phyloP scores from a whole-genome alignment of 2,113 vertebrate species.

The Chelonoidis abingdonii region DNA sequence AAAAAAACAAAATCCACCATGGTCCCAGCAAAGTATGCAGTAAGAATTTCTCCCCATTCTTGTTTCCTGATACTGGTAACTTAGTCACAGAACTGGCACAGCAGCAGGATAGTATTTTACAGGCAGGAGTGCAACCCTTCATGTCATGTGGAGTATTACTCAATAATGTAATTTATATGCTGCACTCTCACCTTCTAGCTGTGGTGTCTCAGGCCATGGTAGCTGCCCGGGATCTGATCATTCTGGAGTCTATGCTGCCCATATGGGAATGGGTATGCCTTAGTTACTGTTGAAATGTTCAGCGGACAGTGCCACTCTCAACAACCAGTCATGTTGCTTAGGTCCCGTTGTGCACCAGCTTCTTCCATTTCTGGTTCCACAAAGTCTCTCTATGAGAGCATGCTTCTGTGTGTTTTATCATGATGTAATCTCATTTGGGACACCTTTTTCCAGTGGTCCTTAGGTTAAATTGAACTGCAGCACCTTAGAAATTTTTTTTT shows the following conservation, averaged over 20 bases:
- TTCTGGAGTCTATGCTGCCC: background rate
- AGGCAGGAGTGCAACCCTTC: background rate
- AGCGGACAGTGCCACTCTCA: background rate
- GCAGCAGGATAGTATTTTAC: fast-evolving
- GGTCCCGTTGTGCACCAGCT: background rate
- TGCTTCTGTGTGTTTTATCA: background rate
- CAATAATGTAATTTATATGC: background rate
- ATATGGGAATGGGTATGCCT: fast-evolving
- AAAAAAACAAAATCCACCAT: background rate
- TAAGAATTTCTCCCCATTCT: background rate
- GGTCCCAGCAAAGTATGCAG: background rate
- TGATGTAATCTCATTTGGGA: background rate
- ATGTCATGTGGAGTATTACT: background rate
- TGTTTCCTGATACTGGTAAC: background rate
- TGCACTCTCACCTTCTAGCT: background rate
- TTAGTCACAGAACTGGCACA: background rate
- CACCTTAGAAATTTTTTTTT: background rate
- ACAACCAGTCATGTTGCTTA: background rate
- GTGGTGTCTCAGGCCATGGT: background rate
- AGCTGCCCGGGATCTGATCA: fast-evolving
- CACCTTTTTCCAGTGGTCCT: background rate
- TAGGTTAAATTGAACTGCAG: background rate
- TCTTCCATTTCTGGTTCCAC: background rate
- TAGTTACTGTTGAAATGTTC: fast-evolving
- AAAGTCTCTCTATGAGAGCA: background rate